These are phyloP conservation scores for Sinocyclocheilus maitianheensis DNA, from an alignment of 2,113 vertebrate species.

Conservation along the genomic window DNA sequence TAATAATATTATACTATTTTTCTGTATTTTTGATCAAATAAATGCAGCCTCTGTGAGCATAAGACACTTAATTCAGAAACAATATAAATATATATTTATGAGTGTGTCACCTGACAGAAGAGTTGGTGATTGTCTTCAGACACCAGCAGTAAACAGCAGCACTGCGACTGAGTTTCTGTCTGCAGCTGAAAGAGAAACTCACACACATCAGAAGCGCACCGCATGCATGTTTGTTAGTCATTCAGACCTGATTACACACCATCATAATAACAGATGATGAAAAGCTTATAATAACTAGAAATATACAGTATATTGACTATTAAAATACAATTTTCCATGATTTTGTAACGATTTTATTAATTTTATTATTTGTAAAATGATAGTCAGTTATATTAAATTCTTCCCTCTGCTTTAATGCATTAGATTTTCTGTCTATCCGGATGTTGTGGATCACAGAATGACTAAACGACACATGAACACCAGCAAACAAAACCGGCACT, in stretches of 20 bases:
- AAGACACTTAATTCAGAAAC: not conserved
- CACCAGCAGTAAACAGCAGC: conserved; percentile 91
- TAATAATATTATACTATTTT: no score
- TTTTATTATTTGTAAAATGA: not conserved
- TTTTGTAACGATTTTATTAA: not conserved
- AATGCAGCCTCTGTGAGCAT: not conserved
- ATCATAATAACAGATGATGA: no score
- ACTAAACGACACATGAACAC: not conserved
- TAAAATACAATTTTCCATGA: no score
- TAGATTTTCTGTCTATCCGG: not conserved
- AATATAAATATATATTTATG: not conserved
- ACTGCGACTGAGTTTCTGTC: conserved; percentile 86
- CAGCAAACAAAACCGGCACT: not conserved
- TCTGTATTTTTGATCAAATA: not conserved
- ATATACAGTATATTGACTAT: no score
- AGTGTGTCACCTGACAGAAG: conserved; percentile 87
- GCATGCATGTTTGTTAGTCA: no score
- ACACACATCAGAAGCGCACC: not conserved
- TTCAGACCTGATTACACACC: no score
- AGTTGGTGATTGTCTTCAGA: conserved; percentile 95
- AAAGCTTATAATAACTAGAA: no score
- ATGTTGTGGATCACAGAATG: not conserved
- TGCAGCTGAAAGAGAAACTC: conserved; percentile 78
- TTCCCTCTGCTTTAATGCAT: not conserved
- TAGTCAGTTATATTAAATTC: not conserved